A percentile compares a stretch with the other conserved stretches of the same genome.
Conservation (phyloP, 1,140 invertebrate species). For the Zaprionus africanus region DNA sequence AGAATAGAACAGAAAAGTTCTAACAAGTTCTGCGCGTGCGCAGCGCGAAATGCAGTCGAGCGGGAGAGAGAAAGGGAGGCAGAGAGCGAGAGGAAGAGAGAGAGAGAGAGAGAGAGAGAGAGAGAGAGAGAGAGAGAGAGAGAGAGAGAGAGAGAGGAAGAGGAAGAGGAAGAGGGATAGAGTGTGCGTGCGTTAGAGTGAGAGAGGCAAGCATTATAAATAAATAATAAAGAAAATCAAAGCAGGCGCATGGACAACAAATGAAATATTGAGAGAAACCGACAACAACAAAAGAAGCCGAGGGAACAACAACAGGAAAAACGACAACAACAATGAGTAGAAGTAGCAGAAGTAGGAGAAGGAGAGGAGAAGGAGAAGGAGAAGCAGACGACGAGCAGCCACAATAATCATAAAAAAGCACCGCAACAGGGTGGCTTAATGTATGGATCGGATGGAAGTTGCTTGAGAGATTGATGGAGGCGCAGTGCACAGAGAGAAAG, state of each 20-base stretch:
- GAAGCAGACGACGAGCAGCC: not conserved
- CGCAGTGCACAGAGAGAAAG: not conserved
- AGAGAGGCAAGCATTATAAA: not conserved
- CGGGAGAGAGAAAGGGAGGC: not conserved
- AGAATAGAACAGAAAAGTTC: conserved; percentile 55
- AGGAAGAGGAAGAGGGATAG: not conserved
- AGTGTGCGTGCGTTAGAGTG: not conserved
- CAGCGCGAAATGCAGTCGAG: conserved; percentile 53
- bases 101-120: not conserved
- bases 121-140: not conserved
- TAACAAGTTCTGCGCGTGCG: conserved; percentile 69
- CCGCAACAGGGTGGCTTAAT: conserved; percentile 36
- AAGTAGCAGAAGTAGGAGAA: not conserved
- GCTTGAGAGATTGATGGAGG: conserved; percentile 9
- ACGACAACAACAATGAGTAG: conserved; percentile 24
- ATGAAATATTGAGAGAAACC: conserved; percentile 41
- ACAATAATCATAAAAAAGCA: conserved; percentile 22
- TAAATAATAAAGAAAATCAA: conserved; percentile 46
- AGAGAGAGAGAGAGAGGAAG: not conserved
- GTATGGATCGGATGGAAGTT: conserved; percentile 18
- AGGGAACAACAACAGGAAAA: conserved; percentile 7
- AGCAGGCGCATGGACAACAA: conserved; percentile 28
- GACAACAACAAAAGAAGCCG: conserved; percentile 20
- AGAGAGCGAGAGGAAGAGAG: not conserved
- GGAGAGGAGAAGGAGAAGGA: not conserved